A percentile compares a stretch with the other conserved stretches of the same genome.
Evolutionary conservation across 2,797 vertebrate genomes (phyloP).

Genomic region (Apogon hyalosoma): DNA sequence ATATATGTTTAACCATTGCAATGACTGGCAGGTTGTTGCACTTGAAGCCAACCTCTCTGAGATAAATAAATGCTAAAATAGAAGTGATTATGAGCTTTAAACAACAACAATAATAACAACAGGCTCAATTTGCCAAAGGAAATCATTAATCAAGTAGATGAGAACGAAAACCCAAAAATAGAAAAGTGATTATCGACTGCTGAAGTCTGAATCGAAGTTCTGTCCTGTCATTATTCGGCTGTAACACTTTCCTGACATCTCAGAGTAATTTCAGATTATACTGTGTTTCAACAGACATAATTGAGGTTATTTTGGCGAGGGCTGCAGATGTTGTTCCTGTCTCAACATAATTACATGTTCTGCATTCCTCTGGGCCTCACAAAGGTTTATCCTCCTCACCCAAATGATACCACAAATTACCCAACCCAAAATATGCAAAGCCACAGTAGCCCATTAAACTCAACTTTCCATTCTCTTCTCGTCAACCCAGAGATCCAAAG

Average conservation of each 20-base stretch:
- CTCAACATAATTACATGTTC: conserved; percentile 74
- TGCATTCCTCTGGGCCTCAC: conserved; percentile 68
- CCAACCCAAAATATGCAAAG: conserved; percentile 78
- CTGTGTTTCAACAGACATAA: conserved; percentile 73
- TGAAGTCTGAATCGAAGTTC: conserved; percentile 24
- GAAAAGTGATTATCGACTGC: conserved; percentile 46
- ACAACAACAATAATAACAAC: conserved; percentile 26
- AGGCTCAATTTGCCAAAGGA: conserved; percentile 33
- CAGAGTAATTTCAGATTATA: conserved; percentile 54
- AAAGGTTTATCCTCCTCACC: conserved; percentile 74
- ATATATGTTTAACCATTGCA: background rate
- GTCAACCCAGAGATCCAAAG: conserved; percentile 16
- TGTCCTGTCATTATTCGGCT: conserved; percentile 53
- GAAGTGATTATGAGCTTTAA: conserved; percentile 6
- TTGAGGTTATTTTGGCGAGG: conserved; percentile 68
- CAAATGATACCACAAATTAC: conserved; percentile 73
- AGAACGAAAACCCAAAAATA: conserved; percentile 41
- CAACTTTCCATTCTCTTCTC: conserved; percentile 54
- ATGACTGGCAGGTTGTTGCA: background rate
- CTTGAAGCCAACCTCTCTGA: conserved; percentile 2
- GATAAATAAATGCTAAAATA: conserved; percentile 33
- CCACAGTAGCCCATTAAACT: conserved; percentile 64
- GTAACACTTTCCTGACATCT: conserved; percentile 46
- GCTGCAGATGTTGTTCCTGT: conserved; percentile 70
- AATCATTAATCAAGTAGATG: conserved; percentile 49